Base-by-base conservation (phyloP, 2,797 vertebrate species). In the Acropternis orthonyx region DNA sequence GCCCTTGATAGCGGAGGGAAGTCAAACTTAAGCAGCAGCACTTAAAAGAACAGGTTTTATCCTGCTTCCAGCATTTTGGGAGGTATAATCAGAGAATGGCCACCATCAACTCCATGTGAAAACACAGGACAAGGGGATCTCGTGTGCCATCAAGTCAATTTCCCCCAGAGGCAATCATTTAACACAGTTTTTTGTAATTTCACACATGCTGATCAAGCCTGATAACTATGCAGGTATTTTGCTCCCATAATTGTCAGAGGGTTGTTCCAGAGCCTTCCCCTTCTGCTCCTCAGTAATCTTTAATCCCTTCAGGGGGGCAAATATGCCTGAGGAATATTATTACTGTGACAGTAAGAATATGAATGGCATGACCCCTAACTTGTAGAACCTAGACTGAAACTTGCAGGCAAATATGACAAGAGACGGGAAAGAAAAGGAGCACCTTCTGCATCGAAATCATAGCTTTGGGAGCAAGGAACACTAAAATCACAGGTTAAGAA, bases 271-370 rank as follows among this genome's bases (percentile, higher is more conserved):
- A 72, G 69, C 49, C 66, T 75, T 17, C 17, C 4, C 5, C 36
- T 89, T 65, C 58, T 66, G 58, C 56, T 23, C 30, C 30, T 58
- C 19, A 27, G 30, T 9, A 72, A 73, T 30, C 39, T 55, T 87
- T 59, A 82, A 2, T n/a, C 39, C 22, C 41, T 61, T 58, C 54
- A 75, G n/a, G 23, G 19, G 44, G 49, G 17, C 32, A 87, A 75
- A 79, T 32, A 44, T 0, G 0, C 6, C 10, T 4, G 1, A 71
- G 36, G 37, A 69, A 61, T 34, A 49, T 36, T 32, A 81, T 46
- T 56, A 12, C 44, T n/a, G 46, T 58, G 66, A 82, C 74, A 65
- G 36, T 10, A 75, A 41, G 34, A 37, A 37, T 41, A 46, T 23
- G 24, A 94, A 30, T 12, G 9, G 4, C 39, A 58, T 14, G 26